Base-by-base conservation (phyloP, 2,888 invertebrate genomes). In the Drosophila incognita region DNA sequence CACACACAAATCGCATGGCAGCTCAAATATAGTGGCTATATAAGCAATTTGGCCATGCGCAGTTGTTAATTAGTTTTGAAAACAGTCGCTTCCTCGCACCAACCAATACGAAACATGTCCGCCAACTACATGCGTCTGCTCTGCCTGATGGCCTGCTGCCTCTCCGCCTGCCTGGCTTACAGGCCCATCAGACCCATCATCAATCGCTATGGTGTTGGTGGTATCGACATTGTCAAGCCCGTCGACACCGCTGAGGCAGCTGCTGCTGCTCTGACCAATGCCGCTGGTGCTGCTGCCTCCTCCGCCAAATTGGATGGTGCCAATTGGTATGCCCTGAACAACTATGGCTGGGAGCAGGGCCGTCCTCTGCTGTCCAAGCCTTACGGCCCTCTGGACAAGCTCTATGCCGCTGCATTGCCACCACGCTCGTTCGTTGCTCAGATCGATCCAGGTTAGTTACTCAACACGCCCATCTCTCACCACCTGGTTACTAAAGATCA, bases 341-440 rank as follows among this genome's bases (percentile, higher is more conserved):
- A 57, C 38, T 91, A 89, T 71, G 92, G 92, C 65, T 78, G 85
- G 74, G 76, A 92, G 76, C 90, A 87, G 74, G 92, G 91, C 66
- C 54, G 53, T 8, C 92, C 92, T 42, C 78, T 92, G 21, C 76
- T 92, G 74, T 81, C 73, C 51, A 86, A 78, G 56, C 63, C 82
- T 3, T 86, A 83, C 36, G 92, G 92, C 5, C 80, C 83, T 7
- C 70, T 91, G 79, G 90, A 91, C 59, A 67, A 60, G 27, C 79
- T 92, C 31, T 89, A 89, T 58, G 88, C 90, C n/a, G 93, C 93
- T 57, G 75, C 91, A 10, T 67, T 92, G 75, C 91, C 91, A 27
- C 83, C 93, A 60, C 93, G 92, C 29, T 90, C 90, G 53, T 91
- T 90, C 70, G 90, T 92, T 49, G 92, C 89, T 38, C 76, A 90